Base-by-base conservation (phyloP, 2,113 vertebrate species). In the Otus sunia region DNA sequence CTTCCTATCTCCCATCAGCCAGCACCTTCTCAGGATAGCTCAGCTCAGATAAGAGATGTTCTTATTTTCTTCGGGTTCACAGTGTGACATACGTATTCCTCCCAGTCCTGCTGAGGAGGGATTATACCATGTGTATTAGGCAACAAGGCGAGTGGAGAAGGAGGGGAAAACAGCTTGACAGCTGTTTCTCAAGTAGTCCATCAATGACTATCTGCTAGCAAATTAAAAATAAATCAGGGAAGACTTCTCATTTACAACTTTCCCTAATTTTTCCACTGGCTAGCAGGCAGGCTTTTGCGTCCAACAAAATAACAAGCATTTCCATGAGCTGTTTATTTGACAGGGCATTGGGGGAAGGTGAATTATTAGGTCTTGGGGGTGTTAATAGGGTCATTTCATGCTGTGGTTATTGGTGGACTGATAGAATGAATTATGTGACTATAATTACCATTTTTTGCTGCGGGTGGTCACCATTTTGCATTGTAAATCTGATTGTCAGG, bases 1-100 rank as follows among this genome's bases (percentile, higher is more conserved):
- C 43, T 77, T 67, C 41, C 32, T 96, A 97, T 97, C 96, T 97
- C 72, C 27, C 86, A 87, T 96, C 96, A 97, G 87, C 97, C 92
- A 94, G 86, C 97, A 95, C 97, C 94, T 96, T 95, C 96, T 97
- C 88, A 94, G 92, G 69, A 67, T 78, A 67, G 80, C 91, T 84
- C 60, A 83, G 76, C 89, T 95, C 60, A 81, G 97, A 97, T 97
- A 97, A 95, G 86, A 66, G 58, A 71, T 63, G 83, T 89, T 88
- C 91, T 47, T 68, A 58, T 97, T 95, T 94, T 58, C 94, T 83
- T 73, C 0, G 2, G 9, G 59, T 75, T 93, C 0, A 0, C 53
- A 37, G 66, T 53, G 79, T 97, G 95, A 94, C 92, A 72, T 43
- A 34, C 0, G 1, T 85, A 34, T 92, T 96, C 81, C 25, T 91